Percentiles rank a stretch among this genome's conserved stretches.
phyloP scores from a whole-genome alignment of 1,140 invertebrate species.

The Cyclina sinensis region DNA sequence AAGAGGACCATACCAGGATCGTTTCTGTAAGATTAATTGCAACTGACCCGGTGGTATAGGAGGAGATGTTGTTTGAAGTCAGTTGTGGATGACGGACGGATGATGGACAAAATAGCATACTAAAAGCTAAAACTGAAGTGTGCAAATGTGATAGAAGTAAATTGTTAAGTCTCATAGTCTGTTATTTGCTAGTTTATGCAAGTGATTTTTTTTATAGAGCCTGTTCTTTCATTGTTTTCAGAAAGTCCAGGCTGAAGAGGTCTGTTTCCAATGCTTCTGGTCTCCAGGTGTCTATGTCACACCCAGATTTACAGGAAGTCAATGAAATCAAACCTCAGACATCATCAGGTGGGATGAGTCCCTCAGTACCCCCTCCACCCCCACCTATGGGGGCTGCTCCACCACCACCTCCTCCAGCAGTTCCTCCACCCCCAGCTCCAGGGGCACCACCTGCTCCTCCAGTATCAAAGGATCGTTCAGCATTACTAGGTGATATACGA shows the following conservation, averaged over 20 bases:
- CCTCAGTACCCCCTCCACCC: conserved; percentile 24
- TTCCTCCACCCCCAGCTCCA: conserved; percentile 47
- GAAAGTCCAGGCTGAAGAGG: conserved; percentile 21
- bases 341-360: background rate
- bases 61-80: no score
- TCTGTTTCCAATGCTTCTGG: background rate
- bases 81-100: no score
- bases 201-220: no score
- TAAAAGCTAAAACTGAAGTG: no score
- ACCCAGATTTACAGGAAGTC: conserved; percentile 20
- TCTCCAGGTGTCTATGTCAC: conserved; percentile 7
- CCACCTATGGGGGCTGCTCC: conserved; percentile 42
- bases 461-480: conserved; percentile 89
- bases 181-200: no score
- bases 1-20: no score
- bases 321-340: background rate
- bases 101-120: no score
- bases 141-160: no score
- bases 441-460: conserved; percentile 54
- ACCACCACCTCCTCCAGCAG: conserved; percentile 22
- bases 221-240: background rate
- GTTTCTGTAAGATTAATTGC: no score
- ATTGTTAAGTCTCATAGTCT: no score
- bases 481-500: conserved; percentile 93
- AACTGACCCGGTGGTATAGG: no score